These are phyloP conservation scores for Oxycera nigricornis DNA, from an alignment of 2,888 invertebrate genomes.

Conservation along the genomic window DNA sequence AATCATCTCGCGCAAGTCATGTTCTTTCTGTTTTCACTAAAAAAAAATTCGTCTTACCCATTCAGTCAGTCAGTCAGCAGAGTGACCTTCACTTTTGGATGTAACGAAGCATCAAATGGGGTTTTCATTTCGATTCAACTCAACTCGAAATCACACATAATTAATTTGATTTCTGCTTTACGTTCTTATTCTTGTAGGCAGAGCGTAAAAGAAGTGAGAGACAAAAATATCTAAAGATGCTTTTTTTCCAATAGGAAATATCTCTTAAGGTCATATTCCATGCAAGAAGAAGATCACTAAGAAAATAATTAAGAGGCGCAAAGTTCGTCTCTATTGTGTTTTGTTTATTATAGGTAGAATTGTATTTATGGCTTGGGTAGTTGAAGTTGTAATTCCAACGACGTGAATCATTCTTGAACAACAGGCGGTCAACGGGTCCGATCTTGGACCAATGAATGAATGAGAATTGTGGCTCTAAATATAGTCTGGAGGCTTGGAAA, in stretches of 20 bases:
- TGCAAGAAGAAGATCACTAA: not conserved
- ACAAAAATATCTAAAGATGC: constrained; percentile 4
- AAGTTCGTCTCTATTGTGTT: not conserved
- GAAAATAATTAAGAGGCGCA: not conserved
- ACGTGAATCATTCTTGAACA: not conserved
- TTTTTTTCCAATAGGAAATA: not conserved
- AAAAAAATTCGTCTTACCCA: not conserved
- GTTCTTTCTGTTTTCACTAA: not conserved
- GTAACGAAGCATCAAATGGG: constrained; percentile 8
- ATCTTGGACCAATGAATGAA: not conserved
- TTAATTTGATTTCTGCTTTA: not conserved
- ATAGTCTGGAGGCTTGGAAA: not conserved
- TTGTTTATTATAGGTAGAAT: not conserved
- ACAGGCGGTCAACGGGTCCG: not conserved
- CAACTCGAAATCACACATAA: not conserved
- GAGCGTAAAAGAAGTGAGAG: not conserved
- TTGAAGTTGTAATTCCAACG: not conserved
- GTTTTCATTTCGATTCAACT: constrained; percentile 15
- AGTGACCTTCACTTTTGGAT: constrained; percentile 31
- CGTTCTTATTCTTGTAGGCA: not conserved
- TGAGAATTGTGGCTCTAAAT: not conserved
- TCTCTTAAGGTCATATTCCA: constrained; percentile 15
- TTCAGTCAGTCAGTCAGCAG: not conserved
- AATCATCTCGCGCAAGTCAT: not conserved
- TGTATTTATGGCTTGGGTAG: not conserved